Percentiles rank a stretch among this genome's conserved stretches.
Evolutionary conservation across 2,888 invertebrate species (phyloP).

Genomic region (Sarcophaga variegata): DNA sequence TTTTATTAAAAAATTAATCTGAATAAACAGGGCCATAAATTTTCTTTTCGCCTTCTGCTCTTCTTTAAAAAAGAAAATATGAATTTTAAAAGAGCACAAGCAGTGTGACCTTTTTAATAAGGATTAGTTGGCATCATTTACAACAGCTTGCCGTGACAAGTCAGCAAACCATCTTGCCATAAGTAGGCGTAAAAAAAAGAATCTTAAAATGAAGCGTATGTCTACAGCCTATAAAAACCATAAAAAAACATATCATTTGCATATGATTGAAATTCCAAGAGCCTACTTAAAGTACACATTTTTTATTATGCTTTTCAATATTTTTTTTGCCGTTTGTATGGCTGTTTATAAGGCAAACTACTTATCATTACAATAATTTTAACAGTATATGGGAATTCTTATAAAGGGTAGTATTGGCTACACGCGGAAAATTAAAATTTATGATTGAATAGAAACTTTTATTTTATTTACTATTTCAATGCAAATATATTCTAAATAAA

Average conservation of each 20-base stretch:
- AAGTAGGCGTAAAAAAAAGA: no score
- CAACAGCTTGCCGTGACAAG: slow-evolving; percentile 15
- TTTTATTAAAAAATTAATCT: no score
- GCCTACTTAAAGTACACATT: neutral
- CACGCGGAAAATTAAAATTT: no score
- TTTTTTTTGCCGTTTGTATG: neutral
- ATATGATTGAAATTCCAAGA: slow-evolving; percentile 16
- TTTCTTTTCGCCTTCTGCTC: no score
- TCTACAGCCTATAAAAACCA: neutral
- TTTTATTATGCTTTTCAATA: neutral
- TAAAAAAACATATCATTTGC: slow-evolving; percentile 17
- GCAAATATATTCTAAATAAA: no score
- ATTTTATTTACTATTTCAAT: no score
- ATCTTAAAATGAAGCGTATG: neutral
- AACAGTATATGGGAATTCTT: neutral
- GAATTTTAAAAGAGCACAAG: no score
- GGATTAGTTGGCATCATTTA: slow-evolving; percentile 25
- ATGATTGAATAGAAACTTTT: no score
- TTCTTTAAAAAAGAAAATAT: no score
- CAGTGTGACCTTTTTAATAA: slow-evolving; percentile 20
- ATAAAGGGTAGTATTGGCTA: neutral
- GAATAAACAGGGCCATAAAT: no score
- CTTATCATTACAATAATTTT: neutral
- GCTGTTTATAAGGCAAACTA: neutral
- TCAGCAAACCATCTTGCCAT: no score